Evolutionary conservation across 2,888 invertebrate species (phyloP), one percentile per base, ranked within the genome.

Genomic region (Microdon myrmicae): DNA sequence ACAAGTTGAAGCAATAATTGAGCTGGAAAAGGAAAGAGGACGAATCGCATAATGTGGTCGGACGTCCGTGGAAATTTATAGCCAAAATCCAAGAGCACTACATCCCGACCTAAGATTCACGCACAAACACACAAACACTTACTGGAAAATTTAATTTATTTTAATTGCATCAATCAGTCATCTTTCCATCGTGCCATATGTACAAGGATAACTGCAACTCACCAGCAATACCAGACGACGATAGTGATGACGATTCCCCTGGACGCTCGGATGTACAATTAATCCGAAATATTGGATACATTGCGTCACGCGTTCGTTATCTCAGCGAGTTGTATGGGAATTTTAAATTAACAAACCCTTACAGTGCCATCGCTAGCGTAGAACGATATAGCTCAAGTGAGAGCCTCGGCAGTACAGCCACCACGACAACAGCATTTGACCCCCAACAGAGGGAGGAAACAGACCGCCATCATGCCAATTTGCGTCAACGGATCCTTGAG

Each of bases 221-320:
- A 19, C 64, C 64, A 28, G 45, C 64, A 51, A 64, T 64, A 64
- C 64, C 60, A 48, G 56, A 67, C 54, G 55, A 61, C 28, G 61
- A 51, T 49, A 61, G 51, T 56, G 67, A 55, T 44, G 58, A 59
- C 43, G 59, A 58, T 32, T 68, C 68, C 48, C 67, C 69, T 34
- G 37, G 70, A 44, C 74, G 70, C 64, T 71, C 76, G 66, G 79
- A 79, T 74, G 77, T 79, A 48, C 77, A 78, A 49, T 61, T 80
- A 49, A 68, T 80, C 66, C 77, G 77, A 17, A 75, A 78, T 47
- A 77, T 80, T 59, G 79, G 79, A 39, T 79, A 75, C 39, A 80
- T 80, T 69, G 78, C 80, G 14, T 75, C 78, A 4, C 73, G 79
- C 2, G 74, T 80, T 12, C 78, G 78, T 9, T 71, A 73, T 22